These are phyloP conservation scores for Pterois miles DNA, from an alignment of 2,797 vertebrate genomes.

Conservation along the genomic window DNA sequence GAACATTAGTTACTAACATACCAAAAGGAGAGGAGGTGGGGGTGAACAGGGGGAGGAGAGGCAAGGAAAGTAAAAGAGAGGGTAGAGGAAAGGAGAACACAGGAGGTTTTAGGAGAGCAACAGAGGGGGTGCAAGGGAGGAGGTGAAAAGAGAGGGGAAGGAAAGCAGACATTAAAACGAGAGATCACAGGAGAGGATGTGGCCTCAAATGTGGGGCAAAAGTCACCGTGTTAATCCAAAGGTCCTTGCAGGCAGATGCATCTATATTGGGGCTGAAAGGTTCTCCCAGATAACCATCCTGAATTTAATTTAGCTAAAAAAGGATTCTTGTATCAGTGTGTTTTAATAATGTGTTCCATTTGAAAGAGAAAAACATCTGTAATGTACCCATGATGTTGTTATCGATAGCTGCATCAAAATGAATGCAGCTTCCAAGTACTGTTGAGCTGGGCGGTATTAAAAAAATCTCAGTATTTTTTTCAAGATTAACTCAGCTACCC, in stretches of 20 bases:
- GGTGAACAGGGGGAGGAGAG: conserved; percentile 12
- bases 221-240: conserved; percentile 44
- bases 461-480: not conserved
- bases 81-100: not conserved
- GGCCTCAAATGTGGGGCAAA: conserved; percentile 52
- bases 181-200: conserved; percentile 55
- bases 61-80: conserved; percentile 22
- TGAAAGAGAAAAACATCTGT: not conserved
- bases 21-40: conserved; percentile 38
- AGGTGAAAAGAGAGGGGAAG: conserved; percentile 27
- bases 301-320: conserved; percentile 7
- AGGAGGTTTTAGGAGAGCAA: not conserved
- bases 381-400: not conserved
- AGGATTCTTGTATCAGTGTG: not conserved
- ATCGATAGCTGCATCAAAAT: not conserved
- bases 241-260: conserved; percentile 18
- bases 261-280: not conserved
- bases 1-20: conserved; percentile 66
- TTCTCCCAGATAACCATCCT: not conserved
- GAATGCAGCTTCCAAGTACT: too few relatives aligned
- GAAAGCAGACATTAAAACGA: conserved; percentile 35
- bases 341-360: not conserved
- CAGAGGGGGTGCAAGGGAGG: not conserved
- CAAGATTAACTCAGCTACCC: not conserved
- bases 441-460: not conserved